phyloP scores from a whole-genome alignment of 2,888 invertebrate species.

The Capitulum mitella region DNA sequence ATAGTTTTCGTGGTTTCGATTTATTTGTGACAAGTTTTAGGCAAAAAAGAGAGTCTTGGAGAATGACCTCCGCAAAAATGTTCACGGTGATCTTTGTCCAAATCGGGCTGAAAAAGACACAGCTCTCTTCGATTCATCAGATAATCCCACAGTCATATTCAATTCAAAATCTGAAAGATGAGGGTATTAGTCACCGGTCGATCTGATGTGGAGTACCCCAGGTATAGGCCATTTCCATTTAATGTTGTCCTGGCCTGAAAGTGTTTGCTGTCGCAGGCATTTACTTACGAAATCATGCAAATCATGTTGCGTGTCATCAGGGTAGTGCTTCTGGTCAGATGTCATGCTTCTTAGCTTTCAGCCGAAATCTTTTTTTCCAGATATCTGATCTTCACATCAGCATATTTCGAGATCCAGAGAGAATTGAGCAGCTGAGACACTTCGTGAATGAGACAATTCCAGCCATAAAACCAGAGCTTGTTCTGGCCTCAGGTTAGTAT shows the following conservation, averaged over 20 bases:
- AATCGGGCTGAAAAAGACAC: too few species aligned
- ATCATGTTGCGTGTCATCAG: too few species aligned
- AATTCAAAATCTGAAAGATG: too few species aligned
- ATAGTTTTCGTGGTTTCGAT: too few species aligned
- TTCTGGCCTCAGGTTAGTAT: conserved; percentile 66
- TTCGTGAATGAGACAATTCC: conserved; percentile 69
- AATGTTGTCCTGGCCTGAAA: conserved; percentile 28
- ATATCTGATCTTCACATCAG: conserved; percentile 85
- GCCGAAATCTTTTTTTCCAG: conserved; percentile 49
- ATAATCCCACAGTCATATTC: too few species aligned
- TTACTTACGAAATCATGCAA: not conserved
- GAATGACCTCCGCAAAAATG: too few species aligned
- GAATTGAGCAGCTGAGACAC: conserved; percentile 67
- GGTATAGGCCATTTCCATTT: conserved; percentile 26
- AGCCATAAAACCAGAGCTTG: conserved; percentile 63
- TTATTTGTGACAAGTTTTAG: too few species aligned
- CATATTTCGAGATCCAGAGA: conserved; percentile 64
- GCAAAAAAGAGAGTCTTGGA: too few species aligned
- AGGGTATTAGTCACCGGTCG: too few species aligned
- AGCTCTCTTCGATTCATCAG: too few species aligned
- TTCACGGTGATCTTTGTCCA: too few species aligned
- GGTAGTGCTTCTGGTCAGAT: not conserved
- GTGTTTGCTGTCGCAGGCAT: too few species aligned
- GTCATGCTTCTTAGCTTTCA: not conserved
- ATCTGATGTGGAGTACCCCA: conserved; percentile 18